phyloP scores from a whole-genome alignment of 2,888 invertebrate species.

The Hoplodrina ambigua region DNA sequence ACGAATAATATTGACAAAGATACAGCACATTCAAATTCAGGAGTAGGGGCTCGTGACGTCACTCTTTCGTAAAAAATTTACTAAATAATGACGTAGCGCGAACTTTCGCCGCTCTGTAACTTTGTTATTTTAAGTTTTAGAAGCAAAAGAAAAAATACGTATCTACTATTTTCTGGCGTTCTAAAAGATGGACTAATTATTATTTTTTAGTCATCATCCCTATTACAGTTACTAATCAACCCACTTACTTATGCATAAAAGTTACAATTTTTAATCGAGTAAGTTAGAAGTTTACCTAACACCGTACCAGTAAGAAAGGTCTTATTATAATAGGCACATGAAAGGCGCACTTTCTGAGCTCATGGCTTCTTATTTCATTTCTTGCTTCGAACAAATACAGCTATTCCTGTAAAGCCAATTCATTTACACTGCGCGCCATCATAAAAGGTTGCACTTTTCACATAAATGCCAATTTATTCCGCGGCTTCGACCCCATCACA shows the following conservation, averaged over 20 bases:
- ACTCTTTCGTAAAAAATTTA: too few species aligned
- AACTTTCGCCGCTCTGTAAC: too few species aligned
- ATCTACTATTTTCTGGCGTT: too few species aligned
- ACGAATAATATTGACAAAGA: too few species aligned
- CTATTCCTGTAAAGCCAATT: constrained; percentile 20
- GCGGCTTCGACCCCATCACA: constrained; percentile 38
- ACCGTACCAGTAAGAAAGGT: neutral
- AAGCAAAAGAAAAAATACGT: too few species aligned
- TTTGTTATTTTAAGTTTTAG: too few species aligned
- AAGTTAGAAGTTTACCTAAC: neutral
- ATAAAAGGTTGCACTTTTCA: constrained; percentile 39
- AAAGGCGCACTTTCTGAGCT: neutral
- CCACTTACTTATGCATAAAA: neutral
- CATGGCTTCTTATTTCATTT: constrained; percentile 4
- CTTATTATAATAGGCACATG: neutral
- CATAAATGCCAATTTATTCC: constrained; percentile 50
- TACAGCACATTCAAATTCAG: too few species aligned
- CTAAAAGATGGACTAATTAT: too few species aligned
- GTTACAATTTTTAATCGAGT: neutral
- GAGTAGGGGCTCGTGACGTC: too few species aligned
- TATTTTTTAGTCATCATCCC: too few species aligned
- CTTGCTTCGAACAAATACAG: constrained; percentile 9
- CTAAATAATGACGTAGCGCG: too few species aligned
- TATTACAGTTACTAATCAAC: neutral
- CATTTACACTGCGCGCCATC: constrained; percentile 17